Evolutionary conservation across 35 echinoderm and acorn worm species (phyloP).

Genomic region (Heliocidaris tuberculata): DNA sequence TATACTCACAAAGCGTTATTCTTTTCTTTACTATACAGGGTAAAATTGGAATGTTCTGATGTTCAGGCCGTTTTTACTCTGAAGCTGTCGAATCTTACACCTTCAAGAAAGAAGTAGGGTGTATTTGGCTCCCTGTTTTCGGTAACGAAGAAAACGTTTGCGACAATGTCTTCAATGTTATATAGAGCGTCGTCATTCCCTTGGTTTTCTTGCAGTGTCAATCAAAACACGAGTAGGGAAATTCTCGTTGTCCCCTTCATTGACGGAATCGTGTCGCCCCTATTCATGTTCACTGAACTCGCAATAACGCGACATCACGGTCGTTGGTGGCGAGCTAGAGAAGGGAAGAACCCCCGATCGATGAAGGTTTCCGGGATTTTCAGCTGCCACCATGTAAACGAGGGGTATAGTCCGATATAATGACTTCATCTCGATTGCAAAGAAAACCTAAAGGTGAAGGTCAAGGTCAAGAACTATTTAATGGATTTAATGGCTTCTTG

Average conservation of each 20-base stretch:
- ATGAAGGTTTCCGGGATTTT: neutral
- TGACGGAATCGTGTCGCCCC: neutral
- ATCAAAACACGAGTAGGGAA: neutral
- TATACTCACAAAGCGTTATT: too few species aligned
- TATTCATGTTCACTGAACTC: constrained; percentile 2
- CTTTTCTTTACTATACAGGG: too few species aligned
- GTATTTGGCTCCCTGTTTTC: neutral
- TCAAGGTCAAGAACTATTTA: neutral
- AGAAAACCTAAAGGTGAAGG: neutral
- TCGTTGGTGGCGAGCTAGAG: neutral
- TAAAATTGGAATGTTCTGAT: too few species aligned
- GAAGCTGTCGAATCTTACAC: neutral
- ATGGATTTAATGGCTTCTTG: neutral
- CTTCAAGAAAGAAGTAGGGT: neutral
- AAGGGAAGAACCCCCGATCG: neutral
- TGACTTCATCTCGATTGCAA: neutral
- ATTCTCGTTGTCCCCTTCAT: neutral
- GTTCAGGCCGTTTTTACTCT: too few species aligned
- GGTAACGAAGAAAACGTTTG: neutral
- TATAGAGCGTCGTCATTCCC: neutral
- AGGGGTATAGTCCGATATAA: neutral
- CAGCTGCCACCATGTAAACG: neutral
- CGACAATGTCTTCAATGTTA: neutral
- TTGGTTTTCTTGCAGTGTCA: neutral
- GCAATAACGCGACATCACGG: neutral